Base-by-base conservation (phyloP, 1,140 invertebrate genomes). In the Bombyx mandarina region DNA sequence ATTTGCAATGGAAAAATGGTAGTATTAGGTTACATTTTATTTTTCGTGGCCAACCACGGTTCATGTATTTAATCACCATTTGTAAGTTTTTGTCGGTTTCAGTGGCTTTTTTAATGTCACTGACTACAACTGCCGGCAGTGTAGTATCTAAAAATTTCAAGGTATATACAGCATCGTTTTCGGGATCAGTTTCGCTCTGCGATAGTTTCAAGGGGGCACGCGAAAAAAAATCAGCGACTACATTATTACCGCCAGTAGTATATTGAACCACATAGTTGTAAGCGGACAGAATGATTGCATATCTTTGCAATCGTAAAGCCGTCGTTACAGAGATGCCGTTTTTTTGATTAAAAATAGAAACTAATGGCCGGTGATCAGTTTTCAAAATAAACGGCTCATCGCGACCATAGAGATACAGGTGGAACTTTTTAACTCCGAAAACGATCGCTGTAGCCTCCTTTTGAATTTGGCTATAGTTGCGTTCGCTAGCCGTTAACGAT, bases 321-420 rank as follows among this genome's bases (percentile, higher is more conserved):
- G 8, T 22, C 47, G 22, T 49, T 10, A 8, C 9, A 5, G 47
- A 18, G n/a, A 8, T 8, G 22, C 47, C 47, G n/a, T 49, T 10
- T n/a, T 49, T 4, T 49, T n/a, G 47, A 8, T n/a, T 22, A 49
- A 49, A 49, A 4, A 49, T 49, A 49, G 47, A 1, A 7, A 49
- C 8, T 49, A 71, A 49, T 0, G 89, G 88, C 54, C 87, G 75
- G 60, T 90, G 85, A 65, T 91, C 90, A 0, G 82, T 90, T 9
- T 74, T 60, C 5, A 90, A 57, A 3, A 61, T 83, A 58, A 90
- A 89, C 26, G 82, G 55, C 10, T 45, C 45, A 45, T 7, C 45
- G 7, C 83, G 58, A 10, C 89, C 90, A 69, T 80, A 89, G 0
- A 92, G 42, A 57, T 88, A 91, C 49, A 90, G 64, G 56, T 90